Base-by-base conservation (phyloP, 2,797 vertebrate genomes). In the Cyprinella venusta region DNA sequence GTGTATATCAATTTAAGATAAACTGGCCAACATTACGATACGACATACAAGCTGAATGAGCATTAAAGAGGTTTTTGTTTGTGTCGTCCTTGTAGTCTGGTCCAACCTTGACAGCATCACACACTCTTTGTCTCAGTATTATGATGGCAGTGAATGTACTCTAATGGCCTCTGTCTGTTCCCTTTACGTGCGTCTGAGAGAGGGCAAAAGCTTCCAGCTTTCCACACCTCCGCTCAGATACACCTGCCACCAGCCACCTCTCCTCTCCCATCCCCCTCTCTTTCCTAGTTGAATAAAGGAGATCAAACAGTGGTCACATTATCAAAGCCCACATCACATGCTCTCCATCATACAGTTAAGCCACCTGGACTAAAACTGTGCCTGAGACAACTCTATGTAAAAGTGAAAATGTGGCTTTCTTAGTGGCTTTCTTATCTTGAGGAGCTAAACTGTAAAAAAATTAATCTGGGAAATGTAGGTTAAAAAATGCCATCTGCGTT, bases 221-320 rank as follows among this genome's bases (percentile, higher is more conserved):
- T 54, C 85, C 65, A 82, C 68, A 84, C 59, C 33, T 84, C 30
- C 40, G 65, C 80, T 64, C 65, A 72, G 72, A 56, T 90, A 86
- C 92, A 94, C 92, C 93, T 94, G 91, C 90, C 87, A 86, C 78
- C 87, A 54, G 16, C 42, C 45, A 38, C 33, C 70, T 42, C 50
- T 42, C 40, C 40, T 42, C 45, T 45, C 52, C 64, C 71, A 33
- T 63, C 71, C 86, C 79, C 75, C 61, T n/a, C 64, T 82, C 74
- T 87, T 42, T 77, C 79, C 48, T 74, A 33, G 61, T 67, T 79
- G 76, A 89, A 83, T 87, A 76, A 85, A 80, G 79, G 79, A 81
- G 69, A 86, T 89, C 69, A 56, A 76, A 89, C 80, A 52, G 40
- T 79, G 26, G 40, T 12, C 54, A 48, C 12, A 45, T 75, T 72